Conservation (phyloP, 2,113 vertebrate species). For the Anguilla japonica region DNA sequence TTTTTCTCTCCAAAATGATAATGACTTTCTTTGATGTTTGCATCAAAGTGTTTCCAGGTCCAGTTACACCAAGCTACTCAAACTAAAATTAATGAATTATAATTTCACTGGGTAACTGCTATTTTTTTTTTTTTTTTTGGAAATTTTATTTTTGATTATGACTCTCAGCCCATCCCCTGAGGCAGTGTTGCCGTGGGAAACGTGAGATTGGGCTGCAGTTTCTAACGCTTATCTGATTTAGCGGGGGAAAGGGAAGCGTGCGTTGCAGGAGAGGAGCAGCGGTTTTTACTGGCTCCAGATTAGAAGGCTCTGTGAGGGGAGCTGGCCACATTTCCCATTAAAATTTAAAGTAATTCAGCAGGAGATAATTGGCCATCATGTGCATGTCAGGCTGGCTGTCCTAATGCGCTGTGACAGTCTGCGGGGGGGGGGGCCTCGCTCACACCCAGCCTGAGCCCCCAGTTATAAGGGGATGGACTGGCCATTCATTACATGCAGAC, state of each 20-base stretch:
- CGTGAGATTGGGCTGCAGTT: background rate
- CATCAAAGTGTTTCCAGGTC: background rate
- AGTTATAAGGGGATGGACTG: background rate
- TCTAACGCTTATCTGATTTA: background rate
- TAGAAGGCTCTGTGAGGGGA: background rate
- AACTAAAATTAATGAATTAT: no score
- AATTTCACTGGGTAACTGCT: no score
- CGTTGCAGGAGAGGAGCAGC: background rate
- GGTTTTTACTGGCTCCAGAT: background rate
- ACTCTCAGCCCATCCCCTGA: background rate
- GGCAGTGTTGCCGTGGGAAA: background rate
- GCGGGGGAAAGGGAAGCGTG: background rate
- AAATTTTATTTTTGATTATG: background rate
- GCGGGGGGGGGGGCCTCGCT: background rate
- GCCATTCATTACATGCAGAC: background rate
- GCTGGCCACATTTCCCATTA: background rate
- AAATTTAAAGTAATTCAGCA: background rate
- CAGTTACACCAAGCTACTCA: background rate
- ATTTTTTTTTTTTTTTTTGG: background rate
- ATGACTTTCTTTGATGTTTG: background rate
- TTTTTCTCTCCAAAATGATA: background rate
- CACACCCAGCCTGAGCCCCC: background rate
- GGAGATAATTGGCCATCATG: conserved; percentile 11
- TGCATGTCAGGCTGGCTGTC: background rate
- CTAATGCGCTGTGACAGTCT: background rate